Evolutionary conservation across 92 coral and sea anemone species (phyloP).

Genomic region (Galaxea fascicularis): DNA sequence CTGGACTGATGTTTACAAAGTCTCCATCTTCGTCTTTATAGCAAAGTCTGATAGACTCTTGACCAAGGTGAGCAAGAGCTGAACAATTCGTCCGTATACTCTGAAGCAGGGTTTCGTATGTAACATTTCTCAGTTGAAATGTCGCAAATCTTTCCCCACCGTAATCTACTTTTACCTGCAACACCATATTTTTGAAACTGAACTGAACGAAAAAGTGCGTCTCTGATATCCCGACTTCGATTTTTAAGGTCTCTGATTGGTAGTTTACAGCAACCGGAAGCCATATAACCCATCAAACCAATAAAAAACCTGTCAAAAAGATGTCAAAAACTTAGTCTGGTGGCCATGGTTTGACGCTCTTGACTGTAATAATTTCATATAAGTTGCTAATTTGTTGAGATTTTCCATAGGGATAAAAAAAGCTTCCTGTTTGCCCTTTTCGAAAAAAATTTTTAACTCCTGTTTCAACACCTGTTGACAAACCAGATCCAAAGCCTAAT

Average conservation of each 20-base stretch:
- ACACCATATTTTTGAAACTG: constrained; percentile 25
- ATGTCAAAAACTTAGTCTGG: constrained; percentile 35
- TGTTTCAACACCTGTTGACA: no score
- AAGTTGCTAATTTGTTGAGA: no score
- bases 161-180: constrained; percentile 47
- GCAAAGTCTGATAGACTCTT: constrained; percentile 35
- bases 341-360: constrained; percentile 46
- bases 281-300: constrained; percentile 15
- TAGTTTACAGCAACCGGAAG: constrained; percentile 29
- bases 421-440: no score
- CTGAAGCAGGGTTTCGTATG: constrained; percentile 31
- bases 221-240: constrained; percentile 4
- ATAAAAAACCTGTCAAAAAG: constrained; percentile 51
- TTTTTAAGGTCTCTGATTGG: constrained; percentile 16
- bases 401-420: no score
- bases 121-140: constrained; percentile 9
- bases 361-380: constrained; percentile 19
- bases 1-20: constrained; percentile 28
- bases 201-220: constrained; percentile 8
- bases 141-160: constrained; percentile 43
- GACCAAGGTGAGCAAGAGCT: constrained; percentile 37
- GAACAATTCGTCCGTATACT: constrained; percentile 31
- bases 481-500: no score
- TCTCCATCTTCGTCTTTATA: constrained; percentile 52
- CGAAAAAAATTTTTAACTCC: no score